Conservation (phyloP, 2,888 invertebrate species). For the Tribolium freemani region DNA sequence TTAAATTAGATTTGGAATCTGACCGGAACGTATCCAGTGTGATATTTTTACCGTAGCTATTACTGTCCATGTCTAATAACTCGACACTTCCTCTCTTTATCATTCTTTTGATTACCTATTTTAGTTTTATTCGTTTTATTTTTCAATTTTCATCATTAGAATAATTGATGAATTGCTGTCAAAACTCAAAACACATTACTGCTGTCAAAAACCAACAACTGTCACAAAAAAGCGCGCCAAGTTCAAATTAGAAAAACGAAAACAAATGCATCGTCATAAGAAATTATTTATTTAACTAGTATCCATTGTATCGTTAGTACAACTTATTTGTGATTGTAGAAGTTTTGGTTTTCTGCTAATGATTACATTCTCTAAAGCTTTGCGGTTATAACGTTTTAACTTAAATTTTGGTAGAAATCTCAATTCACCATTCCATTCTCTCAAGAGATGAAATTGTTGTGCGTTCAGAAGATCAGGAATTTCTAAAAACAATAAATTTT, state of each 20-base stretch:
- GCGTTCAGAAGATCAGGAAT: conserved; percentile 78
- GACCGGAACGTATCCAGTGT: conserved; percentile 86
- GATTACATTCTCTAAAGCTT: neutral
- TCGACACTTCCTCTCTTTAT: conserved; percentile 79
- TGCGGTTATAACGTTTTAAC: conserved; percentile 71
- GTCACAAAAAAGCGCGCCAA: neutral
- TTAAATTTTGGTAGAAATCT: conserved; percentile 78
- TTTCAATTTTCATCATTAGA: neutral
- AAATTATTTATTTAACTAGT: conserved; percentile 7
- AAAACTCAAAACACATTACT: neutral
- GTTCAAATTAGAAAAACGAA: neutral
- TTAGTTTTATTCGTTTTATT: conserved; percentile 16
- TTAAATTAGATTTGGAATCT: conserved; percentile 88
- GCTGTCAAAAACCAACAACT: neutral
- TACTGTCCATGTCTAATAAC: conserved; percentile 76
- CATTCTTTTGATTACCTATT: conserved; percentile 57
- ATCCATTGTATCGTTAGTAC: neutral
- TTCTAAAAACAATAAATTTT: conserved; percentile 69
- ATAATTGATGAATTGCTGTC: neutral
- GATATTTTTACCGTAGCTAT: conserved; percentile 78
- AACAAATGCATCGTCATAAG: neutral
- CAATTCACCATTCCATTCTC: conserved; percentile 78
- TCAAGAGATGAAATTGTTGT: conserved; percentile 73
- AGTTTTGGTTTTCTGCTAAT: neutral
- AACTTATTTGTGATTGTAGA: neutral